Percentiles rank a stretch among this genome's conserved stretches.
phyloP scores from a whole-genome alignment of 2,888 invertebrate species.

The Rhagonycha fulva region DNA sequence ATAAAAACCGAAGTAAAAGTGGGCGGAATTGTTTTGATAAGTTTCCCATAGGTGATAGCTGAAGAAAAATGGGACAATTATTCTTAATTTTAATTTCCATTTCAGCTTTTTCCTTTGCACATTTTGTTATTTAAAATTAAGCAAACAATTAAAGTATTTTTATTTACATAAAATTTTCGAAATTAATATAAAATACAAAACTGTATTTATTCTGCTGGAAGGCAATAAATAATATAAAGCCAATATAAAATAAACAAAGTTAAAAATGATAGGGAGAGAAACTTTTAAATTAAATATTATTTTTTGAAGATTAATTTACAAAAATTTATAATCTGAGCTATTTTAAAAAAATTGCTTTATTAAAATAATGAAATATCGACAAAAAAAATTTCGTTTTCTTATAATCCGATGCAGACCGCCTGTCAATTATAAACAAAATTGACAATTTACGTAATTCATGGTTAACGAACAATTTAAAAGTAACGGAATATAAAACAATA shows the following conservation, averaged over 20 bases:
- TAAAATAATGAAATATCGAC: neutral
- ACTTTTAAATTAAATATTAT: neutral
- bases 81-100: no score
- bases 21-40: neutral
- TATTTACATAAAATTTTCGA: neutral
- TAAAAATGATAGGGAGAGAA: neutral
- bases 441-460: neutral
- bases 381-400: neutral
- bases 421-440: neutral
- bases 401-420: neutral
- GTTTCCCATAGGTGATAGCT: neutral
- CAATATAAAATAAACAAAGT: neutral
- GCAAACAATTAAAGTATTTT: neutral
- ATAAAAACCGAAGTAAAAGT: no score
- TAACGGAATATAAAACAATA: slow-evolving; percentile 7
- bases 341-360: neutral
- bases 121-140: neutral
- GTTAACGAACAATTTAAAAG: neutral
- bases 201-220: neutral
- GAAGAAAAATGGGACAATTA: neutral
- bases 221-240: neutral
- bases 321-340: neutral
- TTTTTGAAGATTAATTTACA: neutral
- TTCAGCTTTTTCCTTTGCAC: neutral
- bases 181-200: neutral